Evolutionary conservation across 2,888 invertebrate species (phyloP), one percentile per base, ranked within the genome.

Genomic region (Sesamia inferens): DNA sequence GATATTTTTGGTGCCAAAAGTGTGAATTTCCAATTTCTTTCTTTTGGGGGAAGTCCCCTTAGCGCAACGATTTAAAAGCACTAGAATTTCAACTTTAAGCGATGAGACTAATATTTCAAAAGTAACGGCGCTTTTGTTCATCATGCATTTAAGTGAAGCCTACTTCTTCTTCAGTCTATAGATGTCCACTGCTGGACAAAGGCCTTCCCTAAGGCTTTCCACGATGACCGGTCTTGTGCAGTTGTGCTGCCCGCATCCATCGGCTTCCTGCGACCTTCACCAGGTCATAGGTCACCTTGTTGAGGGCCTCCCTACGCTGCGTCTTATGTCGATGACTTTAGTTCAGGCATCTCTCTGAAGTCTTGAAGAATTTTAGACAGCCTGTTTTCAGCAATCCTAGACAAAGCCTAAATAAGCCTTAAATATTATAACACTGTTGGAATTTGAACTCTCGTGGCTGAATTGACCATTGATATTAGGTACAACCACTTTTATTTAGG

Each of bases 401-500:
- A 10, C 10, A 10, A 54, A 1, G 10, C 10, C 51, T 10, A 51
- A 51, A n/a, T 51, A 10, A 51, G 51, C 3, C 8, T 51, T n/a
- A 51, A n/a, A 51, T 10, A 51, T 51, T 51, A 51, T 51, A 10
- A 10, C n/a, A 51, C 51, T 54, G 19, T 51, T 8, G 51, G 19
- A 51, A n/a, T 54, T n/a, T n/a, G 10, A 54, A 54, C n/a, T n/a
- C 10, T 54, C 51, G 10, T 54, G n/a, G n/a, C 51, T 54, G 2
- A 11, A n/a, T 19, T 19, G 51, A 54, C 5, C 0, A 4, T 10
- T 51, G 51, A 8, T 19, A n/a, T 8, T 54, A n/a, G n/a, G n/a
- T n/a, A n/a, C 51, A 54, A 54, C 51, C 51, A n/a, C n/a, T 54
- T 54, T 54, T 54, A 54, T 54, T n/a, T 54, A 54, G 51, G n/a